Evolutionary conservation across 2,113 vertebrate genomes (phyloP).

Genomic region (Bufo gargarizans): DNA sequence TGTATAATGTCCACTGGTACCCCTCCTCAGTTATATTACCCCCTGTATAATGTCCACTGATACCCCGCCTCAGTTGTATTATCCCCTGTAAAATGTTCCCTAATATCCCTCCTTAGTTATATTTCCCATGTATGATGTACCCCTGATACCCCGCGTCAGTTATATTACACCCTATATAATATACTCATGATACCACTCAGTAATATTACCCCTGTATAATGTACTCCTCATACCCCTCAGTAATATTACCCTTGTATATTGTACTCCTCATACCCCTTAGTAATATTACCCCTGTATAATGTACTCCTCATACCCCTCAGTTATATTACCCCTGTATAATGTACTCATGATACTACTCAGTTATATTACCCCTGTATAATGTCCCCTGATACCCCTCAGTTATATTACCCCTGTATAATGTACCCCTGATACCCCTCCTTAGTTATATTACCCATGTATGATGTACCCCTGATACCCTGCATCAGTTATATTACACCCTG

Average conservation of each 20-base stretch:
- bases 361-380: too few species aligned
- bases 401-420: too few species aligned
- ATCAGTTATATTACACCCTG: background rate
- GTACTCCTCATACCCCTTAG: too few species aligned
- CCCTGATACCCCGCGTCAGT: background rate
- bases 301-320: too few species aligned
- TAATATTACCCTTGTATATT: too few species aligned
- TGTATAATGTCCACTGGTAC: constrained; percentile 21
- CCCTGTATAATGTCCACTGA: constrained; percentile 42
- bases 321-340: too few species aligned
- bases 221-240: too few species aligned
- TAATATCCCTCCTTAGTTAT: background rate
- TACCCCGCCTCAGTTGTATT: background rate
- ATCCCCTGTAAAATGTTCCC: background rate
- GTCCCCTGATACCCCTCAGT: too few species aligned
- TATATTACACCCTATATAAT: background rate
- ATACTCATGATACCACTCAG: background rate
- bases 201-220: too few species aligned
- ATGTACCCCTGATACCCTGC: background rate
- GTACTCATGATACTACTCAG: too few species aligned
- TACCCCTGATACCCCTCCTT: background rate
- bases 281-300: too few species aligned
- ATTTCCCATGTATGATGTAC: background rate
- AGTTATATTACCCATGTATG: background rate
- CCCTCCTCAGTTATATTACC: constrained; percentile 42